phyloP scores from a whole-genome alignment of 2,113 vertebrate genomes.

The Urocitellus parryii region DNA sequence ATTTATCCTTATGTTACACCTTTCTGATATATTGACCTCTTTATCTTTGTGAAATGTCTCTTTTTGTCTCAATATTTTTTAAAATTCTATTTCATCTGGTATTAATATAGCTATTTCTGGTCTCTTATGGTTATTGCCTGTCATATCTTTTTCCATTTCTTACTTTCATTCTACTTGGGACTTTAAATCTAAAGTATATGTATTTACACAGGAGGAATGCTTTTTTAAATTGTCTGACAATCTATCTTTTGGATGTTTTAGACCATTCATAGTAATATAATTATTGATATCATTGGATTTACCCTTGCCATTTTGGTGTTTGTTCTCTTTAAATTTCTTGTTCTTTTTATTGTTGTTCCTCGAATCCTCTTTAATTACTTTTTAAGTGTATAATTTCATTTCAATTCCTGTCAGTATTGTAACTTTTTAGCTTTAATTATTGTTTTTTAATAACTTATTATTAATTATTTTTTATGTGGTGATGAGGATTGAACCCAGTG shows the following conservation, averaged over 20 bases:
- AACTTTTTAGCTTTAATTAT: not conserved
- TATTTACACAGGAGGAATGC: not conserved
- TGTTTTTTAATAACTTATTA: not conserved
- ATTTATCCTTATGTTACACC: not conserved
- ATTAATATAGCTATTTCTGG: not conserved
- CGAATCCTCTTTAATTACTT: conserved; percentile 4
- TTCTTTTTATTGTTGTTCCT: not conserved
- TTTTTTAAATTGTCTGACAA: conserved; percentile 9
- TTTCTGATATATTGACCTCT: not conserved
- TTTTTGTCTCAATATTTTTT: conserved; percentile 12
- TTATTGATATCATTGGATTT: conserved; percentile 15
- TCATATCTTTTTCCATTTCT: not conserved
- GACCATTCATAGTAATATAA: not conserved
- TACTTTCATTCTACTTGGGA: not conserved
- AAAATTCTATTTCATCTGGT: not conserved
- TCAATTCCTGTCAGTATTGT: conserved; percentile 19
- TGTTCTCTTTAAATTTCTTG: not conserved
- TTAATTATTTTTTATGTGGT: too few relatives aligned
- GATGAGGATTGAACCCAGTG: too few relatives aligned
- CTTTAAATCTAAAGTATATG: conserved; percentile 7
- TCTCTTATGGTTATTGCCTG: not conserved
- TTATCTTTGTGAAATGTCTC: conserved; percentile 34
- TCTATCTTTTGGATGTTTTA: conserved; percentile 11
- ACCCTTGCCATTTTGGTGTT: not conserved
- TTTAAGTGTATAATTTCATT: not conserved